Evolutionary conservation across 1,140 invertebrate species (phyloP), one percentile per base, ranked within the genome.

Genomic region (Melipona quadrifasciata): DNA sequence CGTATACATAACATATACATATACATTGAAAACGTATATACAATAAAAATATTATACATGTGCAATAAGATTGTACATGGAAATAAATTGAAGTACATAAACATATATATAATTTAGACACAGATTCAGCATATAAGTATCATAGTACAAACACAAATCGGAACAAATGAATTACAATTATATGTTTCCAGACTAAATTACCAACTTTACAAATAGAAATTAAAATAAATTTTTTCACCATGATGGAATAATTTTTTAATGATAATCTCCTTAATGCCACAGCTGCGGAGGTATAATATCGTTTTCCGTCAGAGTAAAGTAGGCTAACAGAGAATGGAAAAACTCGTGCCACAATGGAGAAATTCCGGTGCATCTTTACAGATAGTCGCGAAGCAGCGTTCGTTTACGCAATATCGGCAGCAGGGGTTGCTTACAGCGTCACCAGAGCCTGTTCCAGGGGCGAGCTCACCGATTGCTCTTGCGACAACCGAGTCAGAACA

Each of bases 391-490:
- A 98, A 93, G 96, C 97, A 81, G 97, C 97, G 2, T 98, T 97
- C 91, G 96, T 98, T 24, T 97, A 98, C 91, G 97, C 97, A 47
- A 96, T 99, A 85, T 98, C 98, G 21, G 96, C 98, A 21, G 98
- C 98, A 0, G 98, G 98, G 19, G 96, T 99, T n/a, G 97, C 98
- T 11, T 98, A 98, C 94, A 96, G 97, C n/a, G 97, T 99, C 53
- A 98, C 98, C 0, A 95, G 97, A 84, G 97, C 98, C 0, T 99
- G 98, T 94, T 98, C 97, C 72, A 96, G 96, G 89, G 98, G 98
- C 24, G 97, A 98, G 92, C 95, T 99, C 16, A 96, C 96, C 73
- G 97, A 98, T 91, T 99, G 98, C 94, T 97, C 97, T 47, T 99
- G 98, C 93, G 98, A 99, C 93, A 96, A 96, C 70, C 95, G 96